A percentile compares a stretch with the other conserved stretches of the same genome.
These are phyloP conservation scores for Conistra vaccinii DNA, from an alignment of 2,888 invertebrate genomes.

Conservation along the genomic window DNA sequence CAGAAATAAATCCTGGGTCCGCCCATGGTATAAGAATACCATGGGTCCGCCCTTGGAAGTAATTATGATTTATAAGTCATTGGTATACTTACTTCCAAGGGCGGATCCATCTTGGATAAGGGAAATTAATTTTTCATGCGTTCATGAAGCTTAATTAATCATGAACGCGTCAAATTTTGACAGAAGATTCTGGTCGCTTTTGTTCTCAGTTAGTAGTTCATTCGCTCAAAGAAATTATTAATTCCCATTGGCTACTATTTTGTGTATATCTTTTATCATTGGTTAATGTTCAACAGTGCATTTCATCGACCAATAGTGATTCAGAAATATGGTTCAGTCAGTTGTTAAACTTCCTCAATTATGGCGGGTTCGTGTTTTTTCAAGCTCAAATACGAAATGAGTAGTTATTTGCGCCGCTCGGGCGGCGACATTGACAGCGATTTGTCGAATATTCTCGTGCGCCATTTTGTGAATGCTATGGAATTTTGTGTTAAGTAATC, in stretches of 20 bases:
- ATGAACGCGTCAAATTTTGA: conserved; percentile 61
- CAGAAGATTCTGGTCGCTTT: conserved; percentile 36
- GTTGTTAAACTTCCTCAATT: conserved; percentile 78
- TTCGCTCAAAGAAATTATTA: background rate
- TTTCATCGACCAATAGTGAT: conserved; percentile 51
- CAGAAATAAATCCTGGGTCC: no score
- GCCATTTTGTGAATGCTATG: conserved; percentile 89
- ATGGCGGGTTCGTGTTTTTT: conserved; percentile 90
- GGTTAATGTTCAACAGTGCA: background rate
- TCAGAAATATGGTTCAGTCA: conserved; percentile 52
- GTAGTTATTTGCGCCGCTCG: conserved; percentile 87
- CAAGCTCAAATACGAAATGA: conserved; percentile 89
- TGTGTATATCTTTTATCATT: conserved; percentile 31
- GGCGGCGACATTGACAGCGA: conserved; percentile 89
- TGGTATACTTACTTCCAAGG: no score
- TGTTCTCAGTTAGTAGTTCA: conserved; percentile 43
- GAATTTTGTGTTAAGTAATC: conserved; percentile 87
- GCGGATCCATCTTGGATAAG: no score
- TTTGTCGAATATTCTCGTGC: conserved; percentile 88
- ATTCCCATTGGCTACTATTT: conserved; percentile 41
- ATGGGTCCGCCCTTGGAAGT: no score
- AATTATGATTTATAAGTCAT: no score
- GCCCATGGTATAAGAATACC: no score
- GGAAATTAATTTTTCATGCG: no score
- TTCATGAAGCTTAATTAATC: background rate